phyloP scores from a whole-genome alignment of 2,888 invertebrate species.

The Epinotia ramella region DNA sequence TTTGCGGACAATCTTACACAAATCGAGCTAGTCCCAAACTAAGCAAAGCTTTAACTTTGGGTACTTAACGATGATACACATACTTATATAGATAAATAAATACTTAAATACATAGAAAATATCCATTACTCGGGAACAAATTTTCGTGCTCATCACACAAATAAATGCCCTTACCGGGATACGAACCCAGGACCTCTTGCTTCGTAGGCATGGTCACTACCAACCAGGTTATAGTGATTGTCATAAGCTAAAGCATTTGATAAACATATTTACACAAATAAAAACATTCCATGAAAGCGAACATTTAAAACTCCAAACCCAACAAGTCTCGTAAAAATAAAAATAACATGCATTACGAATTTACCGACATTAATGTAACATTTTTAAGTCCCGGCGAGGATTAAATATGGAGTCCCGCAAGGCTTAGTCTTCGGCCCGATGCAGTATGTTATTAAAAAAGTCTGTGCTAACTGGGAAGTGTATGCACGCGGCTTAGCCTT shows the following conservation, averaged over 20 bases:
- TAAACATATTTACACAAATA: neutral
- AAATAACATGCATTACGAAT: neutral
- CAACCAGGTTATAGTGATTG: no score
- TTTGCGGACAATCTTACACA: no score
- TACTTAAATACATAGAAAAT: no score
- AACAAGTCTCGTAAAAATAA: neutral
- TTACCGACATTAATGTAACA: neutral
- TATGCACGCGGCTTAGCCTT: neutral
- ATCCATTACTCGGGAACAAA: no score
- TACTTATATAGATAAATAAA: no score
- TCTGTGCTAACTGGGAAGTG: conserved; percentile 7
- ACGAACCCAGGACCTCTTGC: no score
- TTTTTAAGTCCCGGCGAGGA: conserved; percentile 9
- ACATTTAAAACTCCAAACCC: neutral
- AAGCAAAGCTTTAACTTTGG: no score
- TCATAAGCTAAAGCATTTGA: neutral
- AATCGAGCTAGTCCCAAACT: no score
- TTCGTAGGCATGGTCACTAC: no score
- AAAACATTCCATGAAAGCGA: neutral
- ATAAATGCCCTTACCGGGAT: no score
- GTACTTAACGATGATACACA: no score
- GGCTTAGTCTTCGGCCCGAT: conserved; percentile 22
- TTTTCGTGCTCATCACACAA: no score
- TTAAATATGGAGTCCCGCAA: conserved; percentile 20
- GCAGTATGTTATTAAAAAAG: conserved; percentile 34